Evolutionary conservation across 2,888 invertebrate species (phyloP).

Genomic region (Xestobium rufovillosum): DNA sequence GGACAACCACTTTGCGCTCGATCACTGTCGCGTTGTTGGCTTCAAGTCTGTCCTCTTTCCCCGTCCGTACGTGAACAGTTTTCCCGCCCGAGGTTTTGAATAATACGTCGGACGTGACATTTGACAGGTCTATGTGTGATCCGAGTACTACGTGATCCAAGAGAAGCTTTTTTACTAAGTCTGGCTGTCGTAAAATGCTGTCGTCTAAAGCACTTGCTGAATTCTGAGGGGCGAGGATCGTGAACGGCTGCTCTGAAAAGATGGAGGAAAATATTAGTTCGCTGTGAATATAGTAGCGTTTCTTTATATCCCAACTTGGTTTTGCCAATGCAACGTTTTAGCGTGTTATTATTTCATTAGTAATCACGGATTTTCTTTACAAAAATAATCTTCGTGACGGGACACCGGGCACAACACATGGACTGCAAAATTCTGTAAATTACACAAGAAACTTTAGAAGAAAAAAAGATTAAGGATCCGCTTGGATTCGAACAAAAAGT

Average conservation of each 20-base stretch:
- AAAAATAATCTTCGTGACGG: too few species aligned
- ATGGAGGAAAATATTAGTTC: too few species aligned
- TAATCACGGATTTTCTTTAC: too few species aligned
- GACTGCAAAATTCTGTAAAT: too few species aligned
- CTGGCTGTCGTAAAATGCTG: conserved; percentile 41
- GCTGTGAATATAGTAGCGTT: not conserved
- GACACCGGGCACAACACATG: too few species aligned
- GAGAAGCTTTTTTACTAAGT: conserved; percentile 50
- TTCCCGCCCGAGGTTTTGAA: conserved; percentile 45
- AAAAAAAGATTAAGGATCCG: too few species aligned
- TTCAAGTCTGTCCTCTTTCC: conserved; percentile 35
- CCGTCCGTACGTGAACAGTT: conserved; percentile 36
- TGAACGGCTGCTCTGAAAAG: conserved; percentile 52
- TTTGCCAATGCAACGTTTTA: too few species aligned
- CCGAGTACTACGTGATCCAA: conserved; percentile 55
- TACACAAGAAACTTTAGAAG: too few species aligned
- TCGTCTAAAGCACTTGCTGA: conserved; percentile 42
- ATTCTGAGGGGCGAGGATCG: conserved; percentile 52
- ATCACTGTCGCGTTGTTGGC: conserved; percentile 44
- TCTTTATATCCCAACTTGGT: too few species aligned
- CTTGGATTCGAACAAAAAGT: too few species aligned
- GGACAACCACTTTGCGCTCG: conserved; percentile 40
- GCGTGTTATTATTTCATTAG: too few species aligned
- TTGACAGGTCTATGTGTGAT: conserved; percentile 47
- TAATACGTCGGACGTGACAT: conserved; percentile 42